Evolutionary conservation across 2,888 invertebrate species (phyloP), one percentile per base, ranked within the genome.

Genomic region (Troides aeacus): DNA sequence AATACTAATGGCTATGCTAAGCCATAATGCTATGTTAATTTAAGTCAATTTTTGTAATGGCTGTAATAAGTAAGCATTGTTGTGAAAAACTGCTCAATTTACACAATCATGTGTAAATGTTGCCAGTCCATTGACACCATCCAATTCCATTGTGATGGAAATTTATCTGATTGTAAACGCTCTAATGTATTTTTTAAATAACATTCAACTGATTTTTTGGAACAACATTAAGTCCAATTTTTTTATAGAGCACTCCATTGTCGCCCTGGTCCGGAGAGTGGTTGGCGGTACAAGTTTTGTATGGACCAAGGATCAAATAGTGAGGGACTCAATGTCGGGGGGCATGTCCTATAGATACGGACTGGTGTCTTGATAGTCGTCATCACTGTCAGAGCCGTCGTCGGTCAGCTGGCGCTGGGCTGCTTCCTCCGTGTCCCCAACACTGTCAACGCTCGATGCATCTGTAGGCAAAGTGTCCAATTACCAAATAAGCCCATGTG

Each of bases 311-410:
- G 63, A 42, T 64, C 53, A 64, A 65, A 70, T 66, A 1, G 50
- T 59, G 59, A 70, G 63, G 62, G 66, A 50, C 58, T 42, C 24
- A 59, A 69, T 36, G 68, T 65, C 72, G 24, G 61, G 60, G 56
- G 72, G 36, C 74, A 23, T 39, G 42, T 70, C 78, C 87, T 89
- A 88, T 72, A 86, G 90, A 78, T 90, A 92, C 71, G 90, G 87
- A 83, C 84, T 89, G 79, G 92, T 89, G 84, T 92, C 92, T 71
- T 92, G 87, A 80, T 87, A 90, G 68, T 92, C 92, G 72, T 92
- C 91, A 79, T 84, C 85, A 78, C 87, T 82, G 62, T 86, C 91
- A 18, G 90, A 89, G 77, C 88, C 90, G 82, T 93, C 93, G 85
- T 92, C 89, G 10, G 92, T 92, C 84, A 92, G 83, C 87, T 90